Base-by-base conservation (phyloP, 2,113 vertebrate genomes). In the Osmerus mordax region DNA sequence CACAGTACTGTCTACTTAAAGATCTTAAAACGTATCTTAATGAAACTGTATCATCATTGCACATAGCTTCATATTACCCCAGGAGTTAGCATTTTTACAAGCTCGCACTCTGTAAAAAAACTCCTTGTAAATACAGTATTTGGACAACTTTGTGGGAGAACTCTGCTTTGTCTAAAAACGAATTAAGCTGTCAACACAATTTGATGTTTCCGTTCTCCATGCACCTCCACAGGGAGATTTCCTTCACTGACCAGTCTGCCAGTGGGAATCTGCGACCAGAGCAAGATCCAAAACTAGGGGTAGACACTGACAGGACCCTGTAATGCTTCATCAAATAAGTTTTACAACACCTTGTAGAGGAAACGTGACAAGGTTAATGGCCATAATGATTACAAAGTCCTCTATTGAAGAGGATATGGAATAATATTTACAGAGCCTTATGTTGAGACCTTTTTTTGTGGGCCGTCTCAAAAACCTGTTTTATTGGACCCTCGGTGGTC, bases 101-200 rank as follows among this genome's bases (percentile, higher is more conserved):
- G 15, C 55, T 41, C 3, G 19, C 25, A 16, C 13, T 25, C 51
- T 25, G 51, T 15, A 67, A 67, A 21, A 67, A 21, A 28, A 14
- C 7, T 12, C 29, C 62, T 65, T 7, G 23, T 29, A 23, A 25
- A 62, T 70, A 28, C 71, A 71, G 55, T 32, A 54, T 28, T 70
- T 16, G 12, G 69, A 61, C 36, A 61, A 47, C 47, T 58, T 15
- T 59, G 61, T 52, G 14, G 61, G 63, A 70, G 59, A 54, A 47
- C 41, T 70, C 41, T 67, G 53, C 58, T 65, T 53, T 53, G 73
- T 76, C 54, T 67, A 67, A 64, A 63, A 62, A 16, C 73, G 64
- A 79, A 79, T 69, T 60, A 65, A 75, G 70, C 73, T 82, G 73
- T 84, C 84, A 81, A 73, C 70, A 72, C n/a, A 59, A 23, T 71